A percentile compares a stretch with the other conserved stretches of the same genome.
Conservation (phyloP, 2,797 vertebrate genomes). For the Clamator glandarius region DNA sequence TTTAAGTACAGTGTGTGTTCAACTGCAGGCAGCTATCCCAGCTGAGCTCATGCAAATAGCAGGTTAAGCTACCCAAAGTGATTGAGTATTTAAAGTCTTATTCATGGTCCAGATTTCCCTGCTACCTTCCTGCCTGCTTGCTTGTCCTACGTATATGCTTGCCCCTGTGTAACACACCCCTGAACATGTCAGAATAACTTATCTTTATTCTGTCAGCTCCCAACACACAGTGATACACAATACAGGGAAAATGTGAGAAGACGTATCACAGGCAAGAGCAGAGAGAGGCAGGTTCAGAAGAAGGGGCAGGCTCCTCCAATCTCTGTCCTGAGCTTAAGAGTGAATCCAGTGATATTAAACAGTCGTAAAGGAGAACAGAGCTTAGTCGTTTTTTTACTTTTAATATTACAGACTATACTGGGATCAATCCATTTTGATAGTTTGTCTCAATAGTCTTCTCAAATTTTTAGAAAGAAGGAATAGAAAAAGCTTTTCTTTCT, state of each 20-base stretch:
- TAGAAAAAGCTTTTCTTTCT: neutral
- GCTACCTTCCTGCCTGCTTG: neutral
- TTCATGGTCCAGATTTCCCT: neutral
- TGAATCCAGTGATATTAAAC: neutral
- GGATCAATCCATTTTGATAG: neutral
- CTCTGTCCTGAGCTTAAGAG: neutral
- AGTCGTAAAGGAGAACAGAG: neutral
- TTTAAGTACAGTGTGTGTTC: neutral
- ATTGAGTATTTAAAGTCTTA: conserved; percentile 24
- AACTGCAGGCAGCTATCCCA: neutral
- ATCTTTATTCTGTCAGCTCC: neutral
- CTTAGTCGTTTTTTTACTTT: neutral
- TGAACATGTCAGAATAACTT: neutral
- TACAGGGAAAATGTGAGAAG: neutral
- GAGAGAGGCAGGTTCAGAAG: neutral
- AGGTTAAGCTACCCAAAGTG: conserved; percentile 52
- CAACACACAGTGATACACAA: neutral
- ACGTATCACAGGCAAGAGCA: neutral
- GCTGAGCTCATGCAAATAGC: neutral
- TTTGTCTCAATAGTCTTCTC: neutral
- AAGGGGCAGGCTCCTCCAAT: neutral
- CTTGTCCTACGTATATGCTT: neutral
- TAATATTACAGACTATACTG: neutral
- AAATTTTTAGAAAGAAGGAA: neutral
- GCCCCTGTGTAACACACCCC: neutral